Evolutionary conservation across 2,888 invertebrate genomes (phyloP).

Genomic region (Cosmorhoe ocellata): DNA sequence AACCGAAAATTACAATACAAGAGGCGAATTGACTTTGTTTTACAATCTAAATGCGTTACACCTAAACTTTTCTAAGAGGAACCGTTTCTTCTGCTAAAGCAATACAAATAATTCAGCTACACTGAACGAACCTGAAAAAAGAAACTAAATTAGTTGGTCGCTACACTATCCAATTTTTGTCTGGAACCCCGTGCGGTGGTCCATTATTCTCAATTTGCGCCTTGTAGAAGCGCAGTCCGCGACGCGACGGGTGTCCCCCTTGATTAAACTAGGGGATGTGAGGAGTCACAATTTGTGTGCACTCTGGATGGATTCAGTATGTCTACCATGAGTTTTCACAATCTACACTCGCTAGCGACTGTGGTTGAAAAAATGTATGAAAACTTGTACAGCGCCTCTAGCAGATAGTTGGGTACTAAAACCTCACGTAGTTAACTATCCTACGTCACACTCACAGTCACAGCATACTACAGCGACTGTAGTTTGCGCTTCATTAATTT

Average conservation of each 20-base stretch:
- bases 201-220: constrained; percentile 81
- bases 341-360: constrained; percentile 7
- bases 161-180: constrained; percentile 55
- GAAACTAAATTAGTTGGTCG: constrained; percentile 23
- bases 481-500: too few species aligned
- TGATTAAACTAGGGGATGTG: constrained; percentile 77
- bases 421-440: too few species aligned
- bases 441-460: too few species aligned
- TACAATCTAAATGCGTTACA: neutral
- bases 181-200: constrained; percentile 59
- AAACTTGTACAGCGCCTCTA: too few species aligned
- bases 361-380: constrained; percentile 12
- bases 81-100: neutral
- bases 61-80: neutral
- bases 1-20: too few species aligned
- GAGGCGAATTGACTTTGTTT: too few species aligned
- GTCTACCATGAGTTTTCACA: too few species aligned
- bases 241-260: constrained; percentile 79
- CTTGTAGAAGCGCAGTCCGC: constrained; percentile 59
- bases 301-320: constrained; percentile 42
- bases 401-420: too few species aligned
- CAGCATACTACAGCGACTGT: too few species aligned
- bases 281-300: constrained; percentile 77
- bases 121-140: constrained; percentile 6
- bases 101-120: constrained; percentile 14